Evolutionary conservation across 2,888 invertebrate genomes (phyloP), one percentile per base, ranked within the genome.

Genomic region (Eucera pruinosa): DNA sequence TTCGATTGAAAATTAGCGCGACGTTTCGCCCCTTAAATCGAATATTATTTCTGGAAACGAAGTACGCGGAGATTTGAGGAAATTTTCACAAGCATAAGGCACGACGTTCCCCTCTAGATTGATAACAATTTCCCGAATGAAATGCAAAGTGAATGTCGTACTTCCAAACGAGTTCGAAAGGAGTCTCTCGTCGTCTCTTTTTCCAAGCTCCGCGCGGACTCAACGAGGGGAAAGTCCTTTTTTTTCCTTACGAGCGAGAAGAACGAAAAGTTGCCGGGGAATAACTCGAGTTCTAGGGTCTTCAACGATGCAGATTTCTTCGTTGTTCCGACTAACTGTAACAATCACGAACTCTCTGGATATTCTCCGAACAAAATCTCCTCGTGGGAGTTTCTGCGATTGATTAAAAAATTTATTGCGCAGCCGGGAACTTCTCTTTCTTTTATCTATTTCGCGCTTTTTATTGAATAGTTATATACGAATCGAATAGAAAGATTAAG

Each of bases 111-210:
- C 61, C 48, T 15, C 36, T 50, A 50, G 75, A 82, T 78, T 84
- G 84, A 84, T 83, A 84, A 84, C 70, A 70, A 78, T 82, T 69
- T 80, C 76, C 39, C 15, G 68, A 65, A 69, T 62, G 66, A 82
- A 79, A 82, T 84, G 82, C 82, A 76, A 81, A 80, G 60, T 55
- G 78, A 69, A 54, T 50, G 52, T 55, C 55, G 75, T 64, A 70
- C 72, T 84, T 71, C 15, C 47, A 64, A 77, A 80, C 60, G 57
- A 82, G 82, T 83, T 82, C 60, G 39, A 45, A 62, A 72, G 54
- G 18, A 71, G 66, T 20, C 15, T 20, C 15, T 39, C 5, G 45
- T 33, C 69, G 50, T 52, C 52, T 68, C 43, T 64, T 66, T 83
- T 50, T 36, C 39, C n/a, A n/a, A n/a, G 13, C 36, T 25, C 4